Percentiles rank a stretch among this genome's conserved stretches.
These are phyloP conservation scores for Chaenodraco wilsoni DNA, from an alignment of 2,797 vertebrate species.

Conservation along the genomic window DNA sequence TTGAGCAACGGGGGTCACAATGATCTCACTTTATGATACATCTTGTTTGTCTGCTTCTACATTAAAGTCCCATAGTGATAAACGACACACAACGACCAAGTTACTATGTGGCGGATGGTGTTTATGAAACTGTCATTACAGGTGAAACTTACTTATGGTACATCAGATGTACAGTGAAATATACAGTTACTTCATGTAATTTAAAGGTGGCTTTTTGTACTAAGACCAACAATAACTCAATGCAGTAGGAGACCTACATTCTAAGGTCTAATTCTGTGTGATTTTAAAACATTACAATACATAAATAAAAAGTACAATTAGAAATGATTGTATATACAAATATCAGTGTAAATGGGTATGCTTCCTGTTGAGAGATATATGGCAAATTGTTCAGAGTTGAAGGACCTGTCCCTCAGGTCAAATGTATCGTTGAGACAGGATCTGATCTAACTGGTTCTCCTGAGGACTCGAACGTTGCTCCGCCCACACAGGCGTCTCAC, in stretches of 20 bases:
- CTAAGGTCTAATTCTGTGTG: background rate
- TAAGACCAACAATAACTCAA: background rate
- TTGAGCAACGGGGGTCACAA: background rate
- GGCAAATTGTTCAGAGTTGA: background rate
- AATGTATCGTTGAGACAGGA: background rate
- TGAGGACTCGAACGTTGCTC: constrained; percentile 17
- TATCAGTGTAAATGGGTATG: background rate
- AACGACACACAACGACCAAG: constrained; percentile 13
- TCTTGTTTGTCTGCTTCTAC: constrained; percentile 16
- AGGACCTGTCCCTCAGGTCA: constrained; percentile 1
- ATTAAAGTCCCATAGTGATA: constrained; percentile 21
- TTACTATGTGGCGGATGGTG: too few relatives aligned
- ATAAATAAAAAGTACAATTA: constrained; percentile 18
- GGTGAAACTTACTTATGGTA: constrained; percentile 49
- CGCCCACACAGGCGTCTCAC: constrained; percentile 63
- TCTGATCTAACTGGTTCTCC: rapidly evolving
- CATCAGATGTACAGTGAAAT: constrained; percentile 63
- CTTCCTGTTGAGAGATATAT: background rate
- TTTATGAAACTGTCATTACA: constrained; percentile 8
- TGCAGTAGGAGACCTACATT: constrained; percentile 1
- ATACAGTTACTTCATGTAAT: constrained; percentile 71
- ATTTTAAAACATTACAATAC: constrained; percentile 3
- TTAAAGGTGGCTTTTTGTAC: constrained; percentile 30
- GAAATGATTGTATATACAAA: background rate
- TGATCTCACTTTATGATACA: background rate